A percentile compares a stretch with the other conserved stretches of the same genome.
phyloP scores from a whole-genome alignment of 30 jellyfish, hydroid and myxozoan species.

The Aurelia sp. region DNA sequence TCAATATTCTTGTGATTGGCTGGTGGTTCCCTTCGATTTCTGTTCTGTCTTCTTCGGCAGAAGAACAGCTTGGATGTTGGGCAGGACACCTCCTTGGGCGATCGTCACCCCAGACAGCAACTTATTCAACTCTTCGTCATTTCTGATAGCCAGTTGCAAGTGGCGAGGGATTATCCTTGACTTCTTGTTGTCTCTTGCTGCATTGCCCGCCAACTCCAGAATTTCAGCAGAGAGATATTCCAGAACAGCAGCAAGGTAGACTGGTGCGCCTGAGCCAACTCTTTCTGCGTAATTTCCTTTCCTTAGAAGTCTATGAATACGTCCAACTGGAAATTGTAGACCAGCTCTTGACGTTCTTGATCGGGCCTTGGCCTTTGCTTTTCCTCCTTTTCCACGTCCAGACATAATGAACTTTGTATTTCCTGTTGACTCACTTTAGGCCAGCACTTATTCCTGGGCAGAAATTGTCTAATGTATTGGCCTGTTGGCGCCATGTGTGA shows the following conservation, averaged over 20 bases:
- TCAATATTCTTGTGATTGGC: constrained; percentile 5
- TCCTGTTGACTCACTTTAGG: no score
- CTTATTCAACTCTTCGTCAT: constrained; percentile 97
- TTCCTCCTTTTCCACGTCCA: constrained; percentile 98
- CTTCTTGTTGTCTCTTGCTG: constrained; percentile 98
- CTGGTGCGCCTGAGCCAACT: constrained; percentile 99
- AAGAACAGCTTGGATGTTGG: constrained; percentile 91
- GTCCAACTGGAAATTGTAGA: constrained; percentile 97
- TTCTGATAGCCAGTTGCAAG: constrained; percentile 92
- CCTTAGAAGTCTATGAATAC: constrained; percentile 86
- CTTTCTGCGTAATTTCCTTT: constrained; percentile 91
- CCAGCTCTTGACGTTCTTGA: constrained; percentile 93
- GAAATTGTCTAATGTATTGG: constrained; percentile 94
- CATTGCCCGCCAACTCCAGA: constrained; percentile 98
- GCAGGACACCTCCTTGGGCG: constrained; percentile 97
- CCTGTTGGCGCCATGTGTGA: no score
- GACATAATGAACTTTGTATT: constrained; percentile 36
- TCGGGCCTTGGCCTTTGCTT: constrained; percentile 62
- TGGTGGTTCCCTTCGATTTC: background rate
- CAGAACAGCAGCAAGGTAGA: constrained; percentile 95
- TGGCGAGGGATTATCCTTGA: constrained; percentile 94
- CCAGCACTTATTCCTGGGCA: constrained; percentile 61
- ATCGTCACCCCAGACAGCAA: constrained; percentile 94
- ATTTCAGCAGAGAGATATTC: constrained; percentile 98
- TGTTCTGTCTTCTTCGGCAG: constrained; percentile 85